Conservation (phyloP, 2,797 vertebrate species). For the Malurus leucopterus region DNA sequence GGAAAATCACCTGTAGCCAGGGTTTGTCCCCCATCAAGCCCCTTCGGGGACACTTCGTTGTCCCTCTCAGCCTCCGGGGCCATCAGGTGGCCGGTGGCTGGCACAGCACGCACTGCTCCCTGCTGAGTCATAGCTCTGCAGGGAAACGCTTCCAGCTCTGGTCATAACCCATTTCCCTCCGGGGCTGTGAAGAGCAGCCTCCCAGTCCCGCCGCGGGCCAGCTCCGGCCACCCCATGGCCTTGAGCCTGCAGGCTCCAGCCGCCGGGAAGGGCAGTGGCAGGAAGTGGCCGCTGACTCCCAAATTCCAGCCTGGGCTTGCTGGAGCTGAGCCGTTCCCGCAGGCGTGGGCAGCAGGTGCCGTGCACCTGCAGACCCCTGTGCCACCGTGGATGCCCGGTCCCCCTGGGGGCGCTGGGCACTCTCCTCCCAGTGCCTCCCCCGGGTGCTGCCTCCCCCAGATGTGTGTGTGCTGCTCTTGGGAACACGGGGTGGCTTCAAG, state of each 20-base stretch:
- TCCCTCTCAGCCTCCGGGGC: slow-evolving; percentile 45
- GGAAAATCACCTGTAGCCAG: not conserved
- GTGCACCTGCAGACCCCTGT: not conserved
- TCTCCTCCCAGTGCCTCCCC: not conserved
- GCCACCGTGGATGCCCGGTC: not conserved
- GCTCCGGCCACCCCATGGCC: not conserved
- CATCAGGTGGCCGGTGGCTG: slow-evolving; percentile 55
- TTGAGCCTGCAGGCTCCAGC: not conserved
- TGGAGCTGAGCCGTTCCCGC: not conserved
- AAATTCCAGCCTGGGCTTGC: not conserved
- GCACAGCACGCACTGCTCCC: slow-evolving; percentile 23
- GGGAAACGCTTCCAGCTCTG: slow-evolving; percentile 17
- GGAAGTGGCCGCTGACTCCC: slow-evolving; percentile 1
- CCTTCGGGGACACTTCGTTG: not conserved
- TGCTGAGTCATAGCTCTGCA: slow-evolving; percentile 23
- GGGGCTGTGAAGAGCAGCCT: not conserved
- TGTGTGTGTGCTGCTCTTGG: not conserved
- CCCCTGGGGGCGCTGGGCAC: fast-evolving
- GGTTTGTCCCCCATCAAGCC: not conserved
- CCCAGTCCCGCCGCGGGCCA: not conserved
- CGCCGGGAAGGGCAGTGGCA: not conserved
- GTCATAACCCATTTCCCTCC: slow-evolving; percentile 22
- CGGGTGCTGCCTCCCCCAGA: not conserved
- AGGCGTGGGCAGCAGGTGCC: not conserved
- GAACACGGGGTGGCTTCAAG: not conserved